Evolutionary conservation across 2,888 invertebrate species (phyloP), one percentile per base, ranked within the genome.

Genomic region (Diogma glabrata): DNA sequence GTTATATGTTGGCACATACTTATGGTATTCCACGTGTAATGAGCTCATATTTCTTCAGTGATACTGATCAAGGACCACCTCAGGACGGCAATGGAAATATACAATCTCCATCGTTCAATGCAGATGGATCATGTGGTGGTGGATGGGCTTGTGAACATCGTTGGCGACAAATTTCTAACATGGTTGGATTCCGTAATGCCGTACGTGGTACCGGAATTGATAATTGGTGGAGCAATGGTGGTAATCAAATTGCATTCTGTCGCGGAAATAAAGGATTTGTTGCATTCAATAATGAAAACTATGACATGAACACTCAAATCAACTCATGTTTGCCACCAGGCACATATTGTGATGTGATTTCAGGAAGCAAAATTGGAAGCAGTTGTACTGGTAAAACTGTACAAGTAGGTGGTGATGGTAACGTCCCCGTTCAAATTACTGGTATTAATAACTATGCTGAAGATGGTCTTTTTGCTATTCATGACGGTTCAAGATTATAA

Each of bases 141-240:
- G 83, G 82, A 6, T 86, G 84, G 83, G 67, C 85, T 0, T 87
- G 86, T 61, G 87, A 89, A 66, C 84, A 88, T 64, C 74, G 87
- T 2, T 88, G 87, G 87, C 68, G 79, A 1, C 79, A 82, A 63
- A 83, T 87, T 58, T 78, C 72, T 66, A 76, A 77, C 54, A 87
- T 87, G 86, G 81, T 83, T 1, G 73, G 63, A 1, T 87, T 87
- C 65, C 75, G 81, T 52, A 84, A 84, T 60, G 75, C 71, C 0
- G 84, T 79, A 1, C 72, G 69, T 10, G 71, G 66, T 33, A 75
- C 79, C 0, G 63, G 59, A 0, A 52, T 81, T 1, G 72, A 69
- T 45, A 72, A 75, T 61, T 89, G 87, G 84, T 87, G 86, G 83
- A 79, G 81, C 60, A 82, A 84, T 55, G 78, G 76, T 5, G 75